phyloP scores from a whole-genome alignment of 2,888 invertebrate species.

The Microplitis manilae region DNA sequence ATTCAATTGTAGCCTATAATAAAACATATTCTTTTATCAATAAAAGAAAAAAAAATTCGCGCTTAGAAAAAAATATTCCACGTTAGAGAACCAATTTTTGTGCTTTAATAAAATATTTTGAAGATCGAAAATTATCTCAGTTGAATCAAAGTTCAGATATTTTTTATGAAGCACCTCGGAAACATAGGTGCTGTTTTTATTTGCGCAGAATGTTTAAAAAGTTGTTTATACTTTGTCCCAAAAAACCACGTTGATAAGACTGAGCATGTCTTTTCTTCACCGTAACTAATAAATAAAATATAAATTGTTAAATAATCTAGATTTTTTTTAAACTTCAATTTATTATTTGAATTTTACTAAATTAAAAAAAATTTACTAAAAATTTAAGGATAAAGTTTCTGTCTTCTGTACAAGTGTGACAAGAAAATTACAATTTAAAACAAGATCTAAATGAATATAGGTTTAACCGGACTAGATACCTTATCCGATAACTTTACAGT shows the following conservation, averaged over 20 bases:
- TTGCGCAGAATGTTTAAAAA: no score
- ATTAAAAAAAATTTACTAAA: not conserved
- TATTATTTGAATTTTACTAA: not conserved
- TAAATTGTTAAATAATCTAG: not conserved
- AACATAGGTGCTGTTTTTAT: no score
- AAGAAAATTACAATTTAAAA: not conserved
- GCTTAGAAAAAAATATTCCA: no score
- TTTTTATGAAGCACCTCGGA: no score
- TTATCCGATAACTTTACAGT: not conserved
- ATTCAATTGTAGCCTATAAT: not conserved
- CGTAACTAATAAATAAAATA: no score
- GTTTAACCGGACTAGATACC: not conserved
- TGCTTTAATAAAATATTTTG: not conserved
- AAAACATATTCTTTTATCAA: not conserved
- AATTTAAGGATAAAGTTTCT: not conserved
- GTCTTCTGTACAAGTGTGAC: not conserved
- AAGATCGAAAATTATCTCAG: no score
- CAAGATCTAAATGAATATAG: not conserved
- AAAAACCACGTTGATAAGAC: no score
- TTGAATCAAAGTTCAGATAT: no score
- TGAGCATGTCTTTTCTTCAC: no score
- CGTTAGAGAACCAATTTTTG: no score
- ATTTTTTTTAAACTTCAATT: not conserved
- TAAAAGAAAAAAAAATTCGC: no score
- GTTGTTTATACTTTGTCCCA: no score